Base-by-base conservation (phyloP, 2,113 vertebrate genomes). In the Odocoileus virginianus region DNA sequence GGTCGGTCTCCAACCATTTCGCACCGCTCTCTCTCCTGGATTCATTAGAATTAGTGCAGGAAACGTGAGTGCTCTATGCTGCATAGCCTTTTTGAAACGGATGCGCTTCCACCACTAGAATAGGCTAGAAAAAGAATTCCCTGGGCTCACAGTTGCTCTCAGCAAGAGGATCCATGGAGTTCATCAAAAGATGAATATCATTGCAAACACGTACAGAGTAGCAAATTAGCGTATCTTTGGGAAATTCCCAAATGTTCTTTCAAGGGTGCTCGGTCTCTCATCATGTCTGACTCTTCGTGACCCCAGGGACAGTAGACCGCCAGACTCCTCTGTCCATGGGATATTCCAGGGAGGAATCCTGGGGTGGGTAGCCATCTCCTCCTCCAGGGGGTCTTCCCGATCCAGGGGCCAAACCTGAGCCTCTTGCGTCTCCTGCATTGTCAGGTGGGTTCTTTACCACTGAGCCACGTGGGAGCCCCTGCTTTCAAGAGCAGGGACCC, bases 11-110 rank as follows among this genome's bases (percentile, higher is more conserved):
- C 92, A 60, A 95, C 87, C 90, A 57, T 87, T 85, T 36, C 10
- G 0, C 9, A 1, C 17, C 6, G 50, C 74, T 8, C 78, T 94
- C 55, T 57, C 55, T 52, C 71, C 94, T 91, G 84, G 86, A 97
- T 93, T 89, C 91, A 92, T 94, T 87, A 83, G 83, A 87, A 95
- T 98, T 91, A 98, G 94, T 89, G 94, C 95, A 90, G 76, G 94
- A 60, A 84, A 95, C 58, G 57, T 89, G 87, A 94, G 82, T 12
- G 9, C 55, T 93, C 78, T 74, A 50, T 85, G 87, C 40, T 52
- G 82, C 96, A 83, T 30, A 58, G 67, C 88, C 85, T 91, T 64
- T 50, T 55, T 33, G 50, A 95, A 92, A 64, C 79, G 0, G 6
- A 30, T 54, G 36, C 6, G 43, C 74, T 91, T 84, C 86, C 36